These are phyloP conservation scores for Eidolon helvum DNA, from an alignment of 2,113 vertebrate species.

Conservation along the genomic window DNA sequence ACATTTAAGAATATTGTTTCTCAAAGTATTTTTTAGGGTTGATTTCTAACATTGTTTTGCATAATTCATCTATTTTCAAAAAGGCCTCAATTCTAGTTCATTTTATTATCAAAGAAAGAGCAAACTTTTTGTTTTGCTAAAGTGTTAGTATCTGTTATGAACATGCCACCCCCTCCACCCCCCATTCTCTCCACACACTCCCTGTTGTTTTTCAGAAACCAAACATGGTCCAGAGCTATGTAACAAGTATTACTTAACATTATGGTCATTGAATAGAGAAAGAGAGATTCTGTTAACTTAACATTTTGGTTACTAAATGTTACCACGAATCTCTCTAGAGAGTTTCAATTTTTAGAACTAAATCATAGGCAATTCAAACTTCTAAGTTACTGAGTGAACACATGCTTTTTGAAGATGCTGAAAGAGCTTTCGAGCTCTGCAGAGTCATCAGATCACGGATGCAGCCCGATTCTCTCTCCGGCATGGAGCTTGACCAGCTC, in stretches of 20 bases:
- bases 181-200: background rate
- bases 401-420: background rate
- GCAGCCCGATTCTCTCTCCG: background rate
- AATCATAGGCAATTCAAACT: background rate
- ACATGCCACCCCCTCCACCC: fast-evolving
- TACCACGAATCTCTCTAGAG: background rate
- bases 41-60: background rate
- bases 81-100: background rate
- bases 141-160: background rate
- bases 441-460: background rate
- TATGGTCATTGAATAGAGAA: background rate
- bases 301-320: background rate
- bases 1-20: background rate
- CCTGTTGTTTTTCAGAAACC: background rate
- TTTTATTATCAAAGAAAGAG: background rate
- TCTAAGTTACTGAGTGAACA: no score
- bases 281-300: background rate
- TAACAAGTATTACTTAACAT: background rate
- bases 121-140: background rate
- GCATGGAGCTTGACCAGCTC: background rate
- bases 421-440: background rate
- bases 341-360: background rate
- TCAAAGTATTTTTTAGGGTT: background rate
- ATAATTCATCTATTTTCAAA: conserved; percentile 25
- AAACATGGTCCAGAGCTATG: background rate